Conservation (phyloP, 2,888 invertebrate genomes). For the Meghimatium bilineatum region DNA sequence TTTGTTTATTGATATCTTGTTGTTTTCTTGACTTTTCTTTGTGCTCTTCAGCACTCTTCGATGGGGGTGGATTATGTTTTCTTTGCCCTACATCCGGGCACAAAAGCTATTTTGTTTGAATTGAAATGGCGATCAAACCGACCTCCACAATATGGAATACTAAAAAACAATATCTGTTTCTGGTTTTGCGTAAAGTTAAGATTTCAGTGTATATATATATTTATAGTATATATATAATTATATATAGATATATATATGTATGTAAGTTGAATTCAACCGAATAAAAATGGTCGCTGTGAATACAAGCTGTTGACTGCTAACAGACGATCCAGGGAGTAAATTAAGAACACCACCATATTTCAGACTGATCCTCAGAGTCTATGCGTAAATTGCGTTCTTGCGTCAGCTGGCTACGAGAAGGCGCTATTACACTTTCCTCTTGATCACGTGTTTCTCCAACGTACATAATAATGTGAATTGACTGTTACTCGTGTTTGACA, state of each 20-base stretch:
- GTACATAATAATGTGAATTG: not conserved
- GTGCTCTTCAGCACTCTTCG: too few relatives aligned
- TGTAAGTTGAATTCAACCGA: not conserved
- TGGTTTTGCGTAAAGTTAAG: too few relatives aligned
- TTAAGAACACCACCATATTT: not conserved
- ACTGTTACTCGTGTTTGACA: not conserved
- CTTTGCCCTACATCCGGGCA: too few relatives aligned
- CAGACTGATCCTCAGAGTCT: not conserved
- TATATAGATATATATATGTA: not conserved
- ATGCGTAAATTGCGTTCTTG: not conserved
- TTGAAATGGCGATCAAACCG: too few relatives aligned
- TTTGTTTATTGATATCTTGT: too few relatives aligned
- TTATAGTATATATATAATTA: too few relatives aligned
- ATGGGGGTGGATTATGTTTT: too few relatives aligned
- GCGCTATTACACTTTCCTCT: not conserved
- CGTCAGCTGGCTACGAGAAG: not conserved
- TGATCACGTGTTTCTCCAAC: not conserved
- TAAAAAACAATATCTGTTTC: too few relatives aligned
- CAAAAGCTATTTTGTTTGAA: too few relatives aligned
- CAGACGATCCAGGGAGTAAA: not conserved
- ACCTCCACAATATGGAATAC: too few relatives aligned
- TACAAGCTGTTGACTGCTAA: not conserved
- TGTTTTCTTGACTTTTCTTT: too few relatives aligned
- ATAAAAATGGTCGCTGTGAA: not conserved
- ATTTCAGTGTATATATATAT: too few relatives aligned